phyloP scores from a whole-genome alignment of 2,797 vertebrate species.

The Cichlasoma orientale region DNA sequence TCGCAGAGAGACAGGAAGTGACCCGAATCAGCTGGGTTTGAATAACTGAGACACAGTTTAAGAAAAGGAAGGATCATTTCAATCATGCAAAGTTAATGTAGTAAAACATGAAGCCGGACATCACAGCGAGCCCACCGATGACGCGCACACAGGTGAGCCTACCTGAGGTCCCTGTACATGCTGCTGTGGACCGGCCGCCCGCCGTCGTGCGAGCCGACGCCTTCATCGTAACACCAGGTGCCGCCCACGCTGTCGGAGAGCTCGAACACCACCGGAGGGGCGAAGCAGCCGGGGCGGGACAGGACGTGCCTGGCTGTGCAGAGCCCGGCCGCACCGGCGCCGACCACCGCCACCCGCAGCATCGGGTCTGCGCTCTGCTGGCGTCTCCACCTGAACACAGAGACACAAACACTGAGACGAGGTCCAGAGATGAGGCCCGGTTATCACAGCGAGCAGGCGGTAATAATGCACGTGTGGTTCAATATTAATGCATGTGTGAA shows the following conservation, averaged over 20 bases:
- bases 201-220: conserved; percentile 25
- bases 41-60: neutral
- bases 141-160: neutral
- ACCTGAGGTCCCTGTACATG: conserved; percentile 85
- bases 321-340: conserved; percentile 81
- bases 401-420: neutral
- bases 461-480: fast-evolving
- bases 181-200: conserved; percentile 75
- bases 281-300: conserved; percentile 62
- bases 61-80: no score
- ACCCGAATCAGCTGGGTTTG: neutral
- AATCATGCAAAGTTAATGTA: neutral
- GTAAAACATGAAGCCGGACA: neutral
- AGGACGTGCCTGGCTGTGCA: conserved; percentile 82
- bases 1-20: neutral
- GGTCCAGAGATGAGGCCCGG: neutral
- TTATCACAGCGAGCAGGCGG: neutral
- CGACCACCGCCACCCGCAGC: conserved; percentile 80
- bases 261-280: conserved; percentile 81
- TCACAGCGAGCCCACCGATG: neutral
- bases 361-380: neutral
- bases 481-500: neutral
- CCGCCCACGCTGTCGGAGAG: conserved; percentile 72
- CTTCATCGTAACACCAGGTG: conserved; percentile 84
- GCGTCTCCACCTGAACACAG: neutral